Conservation (phyloP, 2,797 vertebrate species). For the Paedocypris micromegethes region DNA sequence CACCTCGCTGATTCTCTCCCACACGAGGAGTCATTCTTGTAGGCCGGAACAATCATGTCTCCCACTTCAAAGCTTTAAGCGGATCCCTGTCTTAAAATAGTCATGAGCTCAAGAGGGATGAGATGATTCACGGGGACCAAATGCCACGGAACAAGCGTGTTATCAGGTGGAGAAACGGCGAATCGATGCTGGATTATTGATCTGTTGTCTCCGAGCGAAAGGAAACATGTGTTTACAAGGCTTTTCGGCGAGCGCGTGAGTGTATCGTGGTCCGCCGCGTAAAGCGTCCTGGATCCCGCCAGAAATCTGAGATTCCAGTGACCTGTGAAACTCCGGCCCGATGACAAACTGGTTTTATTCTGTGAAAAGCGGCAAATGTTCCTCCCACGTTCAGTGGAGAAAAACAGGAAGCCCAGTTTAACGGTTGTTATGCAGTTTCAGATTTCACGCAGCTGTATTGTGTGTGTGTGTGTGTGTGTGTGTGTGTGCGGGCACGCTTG, state of each 20-base stretch:
- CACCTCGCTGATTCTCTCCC: conserved; percentile 23
- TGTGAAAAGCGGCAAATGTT: conserved; percentile 57
- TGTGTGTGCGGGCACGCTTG: not conserved
- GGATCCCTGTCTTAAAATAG: not conserved
- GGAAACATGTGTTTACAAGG: conserved; percentile 27
- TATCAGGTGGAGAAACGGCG: not conserved
- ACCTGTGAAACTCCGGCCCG: conserved; percentile 40
- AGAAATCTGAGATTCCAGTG: conserved; percentile 7
- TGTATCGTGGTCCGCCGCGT: not conserved
- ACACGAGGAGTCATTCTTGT: conserved; percentile 18
- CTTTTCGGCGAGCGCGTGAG: conserved; percentile 16
- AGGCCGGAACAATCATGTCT: conserved; percentile 26
- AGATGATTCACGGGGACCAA: conserved; percentile 9
- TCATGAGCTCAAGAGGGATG: conserved; percentile 7
- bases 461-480: not conserved
- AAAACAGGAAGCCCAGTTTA: conserved; percentile 22
- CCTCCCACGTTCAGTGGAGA: conserved; percentile 27
- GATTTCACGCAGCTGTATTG: not conserved
- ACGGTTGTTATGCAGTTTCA: not conserved
- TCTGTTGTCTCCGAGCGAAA: conserved; percentile 3
- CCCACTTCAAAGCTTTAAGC: conserved; percentile 20
- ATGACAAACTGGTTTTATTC: conserved; percentile 65
- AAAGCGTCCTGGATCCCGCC: conserved; percentile 5
- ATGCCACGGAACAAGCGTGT: not conserved
- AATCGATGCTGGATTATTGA: conserved; percentile 20